These are phyloP conservation scores for Spisula solida DNA, from an alignment of 2,888 invertebrate species.

Conservation along the genomic window DNA sequence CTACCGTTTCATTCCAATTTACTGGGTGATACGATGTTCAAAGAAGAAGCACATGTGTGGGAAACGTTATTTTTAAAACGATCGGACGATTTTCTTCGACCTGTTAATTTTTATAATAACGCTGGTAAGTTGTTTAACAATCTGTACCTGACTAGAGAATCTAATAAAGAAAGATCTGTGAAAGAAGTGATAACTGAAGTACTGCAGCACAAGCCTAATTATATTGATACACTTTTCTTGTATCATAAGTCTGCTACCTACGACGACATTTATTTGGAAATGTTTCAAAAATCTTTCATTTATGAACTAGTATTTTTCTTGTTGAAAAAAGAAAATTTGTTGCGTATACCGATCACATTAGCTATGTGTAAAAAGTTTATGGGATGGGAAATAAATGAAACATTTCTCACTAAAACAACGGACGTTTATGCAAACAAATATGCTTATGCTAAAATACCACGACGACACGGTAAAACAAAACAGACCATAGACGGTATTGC, in stretches of 20 bases:
- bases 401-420: background rate
- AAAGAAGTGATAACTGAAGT: background rate
- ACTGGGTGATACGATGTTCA: constrained; percentile 19
- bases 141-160: background rate
- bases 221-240: constrained; percentile 28
- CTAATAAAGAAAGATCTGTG: background rate
- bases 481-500: constrained; percentile 34
- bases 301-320: constrained; percentile 37
- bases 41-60: constrained; percentile 41
- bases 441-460: constrained; percentile 37
- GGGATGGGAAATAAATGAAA: constrained; percentile 37
- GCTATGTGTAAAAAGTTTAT: constrained; percentile 21
- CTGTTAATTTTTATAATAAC: constrained; percentile 36
- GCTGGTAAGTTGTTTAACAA: background rate
- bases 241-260: constrained; percentile 31
- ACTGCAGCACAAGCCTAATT: constrained; percentile 28
- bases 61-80: constrained; percentile 28
- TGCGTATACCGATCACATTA: background rate
- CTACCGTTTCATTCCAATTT: constrained; percentile 38
- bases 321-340: constrained; percentile 16
- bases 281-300: constrained; percentile 44
- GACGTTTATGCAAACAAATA: constrained; percentile 32
- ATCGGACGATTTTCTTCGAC: constrained; percentile 26
- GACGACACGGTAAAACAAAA: constrained; percentile 45
- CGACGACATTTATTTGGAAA: constrained; percentile 38